Evolutionary conservation across 2,797 vertebrate genomes (phyloP), one percentile per base, ranked within the genome.

Genomic region (Luscinia luscinia): DNA sequence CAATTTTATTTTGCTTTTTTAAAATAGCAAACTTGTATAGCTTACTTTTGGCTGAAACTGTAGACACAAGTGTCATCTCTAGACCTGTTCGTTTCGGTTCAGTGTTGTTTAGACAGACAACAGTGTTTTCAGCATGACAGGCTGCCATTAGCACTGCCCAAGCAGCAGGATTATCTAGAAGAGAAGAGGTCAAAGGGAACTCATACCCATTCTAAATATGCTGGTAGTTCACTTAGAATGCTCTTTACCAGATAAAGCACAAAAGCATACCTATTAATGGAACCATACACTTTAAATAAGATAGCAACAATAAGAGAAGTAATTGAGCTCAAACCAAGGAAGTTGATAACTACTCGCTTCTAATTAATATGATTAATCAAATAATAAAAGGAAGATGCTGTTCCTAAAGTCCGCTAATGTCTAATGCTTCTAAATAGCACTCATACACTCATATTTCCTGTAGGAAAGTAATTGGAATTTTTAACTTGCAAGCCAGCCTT

Each of bases 131-230:
- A 40, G 98, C 98, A 95, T 99, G 98, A 97, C 98, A 99, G 74
- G 99, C 99, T 83, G 99, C 98, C 99, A 99, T 99, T 72, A 99
- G 97, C 68, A 98, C 98, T 5, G 99, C 98, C 99, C 99, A 99
- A 30, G 98, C 97, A 76, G 98, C 98, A 64, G 99, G 98, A 96
- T 99, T 99, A 96, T 99, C 99, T 99, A 94, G 22, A 91, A 58
- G 91, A 89, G 81, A 89, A 92, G 15, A 34, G 6, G 30, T 86
- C 43, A 90, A 63, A 91, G 51, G 54, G 20, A 58, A 66, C 32
- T 55, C 32, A 12, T 11, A 1, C 9, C 75, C 85, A 55, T 84
- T 73, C 75, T 84, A 52, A 49, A 76, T 28, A 87, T 5, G 11
- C n/a, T 63, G 73, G 41, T 9, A 40, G 28, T 20, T 40, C 15